Percentiles rank a stretch among this genome's conserved stretches.
These are phyloP conservation scores for Neodiprion lecontei DNA, from an alignment of 1,140 invertebrate species.

Conservation along the genomic window DNA sequence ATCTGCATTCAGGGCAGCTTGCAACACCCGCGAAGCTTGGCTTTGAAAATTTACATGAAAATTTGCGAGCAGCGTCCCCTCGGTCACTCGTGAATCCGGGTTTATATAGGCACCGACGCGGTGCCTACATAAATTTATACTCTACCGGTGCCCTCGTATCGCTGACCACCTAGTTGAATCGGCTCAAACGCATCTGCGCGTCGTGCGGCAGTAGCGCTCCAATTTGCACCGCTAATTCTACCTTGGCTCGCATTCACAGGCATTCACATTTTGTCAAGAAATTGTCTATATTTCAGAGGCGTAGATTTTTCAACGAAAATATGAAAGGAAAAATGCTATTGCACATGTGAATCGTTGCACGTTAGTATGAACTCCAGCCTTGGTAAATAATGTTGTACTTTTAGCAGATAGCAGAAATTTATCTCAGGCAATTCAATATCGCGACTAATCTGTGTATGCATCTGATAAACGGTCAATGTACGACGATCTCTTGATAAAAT, in stretches of 20 bases:
- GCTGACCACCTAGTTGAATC: neutral
- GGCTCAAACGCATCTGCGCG: neutral
- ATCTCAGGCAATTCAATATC: too few species aligned
- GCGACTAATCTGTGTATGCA: too few species aligned
- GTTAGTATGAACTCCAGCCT: too few species aligned
- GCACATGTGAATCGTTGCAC: too few species aligned
- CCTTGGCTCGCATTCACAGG: neutral
- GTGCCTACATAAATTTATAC: slow-evolving; percentile 2
- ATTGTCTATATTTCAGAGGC: neutral
- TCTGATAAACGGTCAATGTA: too few species aligned
- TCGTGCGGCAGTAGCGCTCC: neutral
- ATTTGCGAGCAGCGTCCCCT: neutral
- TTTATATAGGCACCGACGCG: neutral
- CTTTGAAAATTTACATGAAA: slow-evolving; percentile 8
- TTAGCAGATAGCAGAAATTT: too few species aligned
- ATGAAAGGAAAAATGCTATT: too few species aligned
- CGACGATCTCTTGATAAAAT: too few species aligned
- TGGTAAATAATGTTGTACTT: too few species aligned
- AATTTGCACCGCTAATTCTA: neutral
- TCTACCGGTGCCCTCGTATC: neutral
- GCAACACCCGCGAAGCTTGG: neutral
- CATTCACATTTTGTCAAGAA: neutral
- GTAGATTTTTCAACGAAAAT: too few species aligned
- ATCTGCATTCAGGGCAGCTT: neutral
- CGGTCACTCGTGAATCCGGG: neutral